Conservation (phyloP, 2,888 invertebrate species). For the Clanis bilineata region DNA sequence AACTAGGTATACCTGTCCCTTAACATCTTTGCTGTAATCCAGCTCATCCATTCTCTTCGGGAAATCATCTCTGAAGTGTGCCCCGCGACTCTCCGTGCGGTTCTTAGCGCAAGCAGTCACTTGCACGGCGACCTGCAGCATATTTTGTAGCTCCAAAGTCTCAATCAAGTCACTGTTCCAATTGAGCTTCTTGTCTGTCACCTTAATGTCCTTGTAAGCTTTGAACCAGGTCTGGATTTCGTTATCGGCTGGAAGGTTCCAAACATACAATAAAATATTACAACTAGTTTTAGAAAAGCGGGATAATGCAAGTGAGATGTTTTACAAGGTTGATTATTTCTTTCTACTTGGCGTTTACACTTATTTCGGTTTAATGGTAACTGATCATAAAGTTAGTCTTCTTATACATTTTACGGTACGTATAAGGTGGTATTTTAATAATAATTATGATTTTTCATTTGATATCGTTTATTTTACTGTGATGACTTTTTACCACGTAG, state of each 20-base stretch:
- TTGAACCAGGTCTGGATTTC: conserved; percentile 89
- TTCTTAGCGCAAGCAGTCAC: conserved; percentile 92
- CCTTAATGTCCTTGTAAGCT: conserved; percentile 88
- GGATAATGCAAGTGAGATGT: too few species aligned
- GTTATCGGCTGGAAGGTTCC: conserved; percentile 38
- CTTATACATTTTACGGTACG: too few species aligned
- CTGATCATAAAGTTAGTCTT: too few species aligned
- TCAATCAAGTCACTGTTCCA: conserved; percentile 99
- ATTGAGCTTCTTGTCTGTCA: conserved; percentile 86
- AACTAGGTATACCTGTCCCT: conserved; percentile 85
- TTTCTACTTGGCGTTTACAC: too few species aligned
- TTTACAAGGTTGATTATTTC: too few species aligned
- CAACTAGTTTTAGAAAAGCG: background rate
- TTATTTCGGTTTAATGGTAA: too few species aligned
- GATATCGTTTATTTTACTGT: too few species aligned
- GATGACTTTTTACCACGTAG: too few species aligned
- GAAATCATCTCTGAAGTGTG: conserved; percentile 98
- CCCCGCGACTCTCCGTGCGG: conserved; percentile 98
- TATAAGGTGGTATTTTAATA: too few species aligned
- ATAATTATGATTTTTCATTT: too few species aligned
- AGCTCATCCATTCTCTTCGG: conserved; percentile 94
- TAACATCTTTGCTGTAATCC: conserved; percentile 94
- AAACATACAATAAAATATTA: background rate
- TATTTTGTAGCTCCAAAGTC: conserved; percentile 97
- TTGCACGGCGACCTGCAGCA: conserved; percentile 94